Evolutionary conservation across 2,888 invertebrate genomes (phyloP), one percentile per base, ranked within the genome.

Genomic region (Netelia melanura): DNA sequence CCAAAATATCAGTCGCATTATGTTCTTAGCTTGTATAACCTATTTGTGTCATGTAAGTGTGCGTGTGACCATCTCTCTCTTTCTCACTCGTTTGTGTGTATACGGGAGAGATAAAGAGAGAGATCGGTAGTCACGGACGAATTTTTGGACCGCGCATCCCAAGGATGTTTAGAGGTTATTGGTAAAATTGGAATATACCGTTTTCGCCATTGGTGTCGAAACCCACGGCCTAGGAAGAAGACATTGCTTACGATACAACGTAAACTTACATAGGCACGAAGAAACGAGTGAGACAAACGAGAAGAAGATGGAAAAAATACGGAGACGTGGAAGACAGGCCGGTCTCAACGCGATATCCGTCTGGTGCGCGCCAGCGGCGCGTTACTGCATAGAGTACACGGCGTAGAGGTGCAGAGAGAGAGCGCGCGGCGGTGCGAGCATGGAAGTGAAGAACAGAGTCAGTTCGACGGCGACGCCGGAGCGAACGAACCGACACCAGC

Each of bases 391-490:
- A 43, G 64, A 76, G 23, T 9, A 23, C 8, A 48, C 44, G 64
- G 48, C 11, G 10, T 14, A 48, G 48, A 48, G 48, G 14, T 10
- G 14, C 11, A 48, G 43, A 54, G 56, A 52, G 64, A 48, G 62
- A 71, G 79, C 52, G 64, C 43, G 79, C 56, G 17, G 17, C 17
- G 21, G 58, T 21, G 58, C 21, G 58, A 76, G 71, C 76, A 81
- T 77, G 81, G 70, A 85, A 81, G 78, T 64, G 74, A 68, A 76
- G 77, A 76, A 81, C 68, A 64, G 84, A 90, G 90, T 90, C 91
- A 92, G 92, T 92, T 86, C 89, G 88, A 91, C 91, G 89, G 90
- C 90, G 91, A 89, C 90, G 91, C 91, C 90, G 92, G 88, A 91
- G 86, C 91, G 89, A 90, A 91, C 90, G 89, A 90, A 91, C 88